These are phyloP conservation scores for Synodontis membranacea DNA, from an alignment of 2,113 vertebrate species.

Conservation along the genomic window DNA sequence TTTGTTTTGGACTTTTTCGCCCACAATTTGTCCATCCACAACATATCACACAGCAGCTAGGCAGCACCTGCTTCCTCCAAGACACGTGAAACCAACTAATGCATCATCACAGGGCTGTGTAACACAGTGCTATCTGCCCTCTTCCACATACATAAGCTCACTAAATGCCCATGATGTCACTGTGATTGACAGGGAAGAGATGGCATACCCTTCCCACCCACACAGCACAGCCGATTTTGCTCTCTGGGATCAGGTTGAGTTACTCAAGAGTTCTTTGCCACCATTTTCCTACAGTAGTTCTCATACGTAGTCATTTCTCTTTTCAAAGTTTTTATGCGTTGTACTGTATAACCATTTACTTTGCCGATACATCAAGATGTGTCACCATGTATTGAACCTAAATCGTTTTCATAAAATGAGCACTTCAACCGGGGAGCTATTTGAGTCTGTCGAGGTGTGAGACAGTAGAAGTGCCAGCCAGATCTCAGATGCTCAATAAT, in stretches of 20 bases:
- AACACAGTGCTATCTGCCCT: not conserved
- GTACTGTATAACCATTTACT: not conserved
- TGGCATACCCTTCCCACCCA: not conserved
- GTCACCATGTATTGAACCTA: constrained; percentile 3
- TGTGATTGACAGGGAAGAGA: not conserved
- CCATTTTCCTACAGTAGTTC: too few species aligned
- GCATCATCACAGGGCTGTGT: not conserved
- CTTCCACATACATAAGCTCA: not conserved
- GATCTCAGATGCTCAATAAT: constrained; percentile 36
- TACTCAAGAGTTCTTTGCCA: not conserved
- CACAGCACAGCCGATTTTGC: not conserved
- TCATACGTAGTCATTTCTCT: not conserved
- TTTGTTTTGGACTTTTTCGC: not conserved
- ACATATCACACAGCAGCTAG: not conserved
- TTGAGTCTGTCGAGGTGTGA: constrained; percentile 28
- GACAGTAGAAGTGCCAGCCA: constrained; percentile 45
- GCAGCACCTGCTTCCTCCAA: not conserved
- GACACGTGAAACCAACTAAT: not conserved
- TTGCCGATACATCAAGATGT: constrained; percentile 9
- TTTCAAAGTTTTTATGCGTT: not conserved
- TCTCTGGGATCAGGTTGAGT: not conserved
- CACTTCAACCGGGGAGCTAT: constrained; percentile 33
- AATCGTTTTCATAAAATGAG: constrained; percentile 23
- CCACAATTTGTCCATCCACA: not conserved
- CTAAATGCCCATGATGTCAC: not conserved